These are phyloP conservation scores for Drosophila suboccidentalis DNA, from an alignment of 2,888 invertebrate genomes.

Conservation along the genomic window DNA sequence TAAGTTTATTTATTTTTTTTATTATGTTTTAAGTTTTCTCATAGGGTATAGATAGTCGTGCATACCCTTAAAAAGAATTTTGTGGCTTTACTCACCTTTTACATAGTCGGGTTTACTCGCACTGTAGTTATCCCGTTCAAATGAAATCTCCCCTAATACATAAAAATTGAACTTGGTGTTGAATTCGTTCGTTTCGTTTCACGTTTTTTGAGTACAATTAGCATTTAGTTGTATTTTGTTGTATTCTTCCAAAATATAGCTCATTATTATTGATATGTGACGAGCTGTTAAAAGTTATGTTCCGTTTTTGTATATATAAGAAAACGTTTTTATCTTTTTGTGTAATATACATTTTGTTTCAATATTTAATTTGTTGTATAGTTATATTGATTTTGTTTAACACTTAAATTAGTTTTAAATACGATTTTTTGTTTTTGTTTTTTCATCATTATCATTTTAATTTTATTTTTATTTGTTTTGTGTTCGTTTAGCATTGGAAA, in stretches of 20 bases:
- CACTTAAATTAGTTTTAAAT: conserved; percentile 66
- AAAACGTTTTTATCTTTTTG: conserved; percentile 51
- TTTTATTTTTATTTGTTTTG: conserved; percentile 43
- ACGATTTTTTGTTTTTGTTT: conserved; percentile 20
- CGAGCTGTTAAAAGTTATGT: conserved; percentile 68
- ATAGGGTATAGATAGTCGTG: conserved; percentile 15
- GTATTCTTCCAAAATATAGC: conserved; percentile 61
- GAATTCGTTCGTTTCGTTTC: conserved; percentile 62
- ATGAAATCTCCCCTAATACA: conserved; percentile 53
- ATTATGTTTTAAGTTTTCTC: conserved; percentile 6
- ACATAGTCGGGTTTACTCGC: conserved; percentile 20
- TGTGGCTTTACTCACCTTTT: conserved; percentile 68
- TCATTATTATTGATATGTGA: conserved; percentile 78
- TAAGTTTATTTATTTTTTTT: conserved; percentile 63
- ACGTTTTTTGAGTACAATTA: conserved; percentile 26
- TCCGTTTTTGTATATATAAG: conserved; percentile 43
- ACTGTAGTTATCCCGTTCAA: conserved; percentile 14
- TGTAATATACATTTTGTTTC: conserved; percentile 43
- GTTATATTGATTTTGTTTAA: conserved; percentile 47
- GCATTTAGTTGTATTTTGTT: conserved; percentile 25
- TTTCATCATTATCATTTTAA: neutral
- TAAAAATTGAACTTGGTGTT: conserved; percentile 69
- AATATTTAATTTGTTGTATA: conserved; percentile 47
- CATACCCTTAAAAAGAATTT: conserved; percentile 36
- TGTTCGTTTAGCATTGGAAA: conserved; percentile 43